phyloP scores from a whole-genome alignment of 2,797 vertebrate genomes.

The Hapalemur alaotrensis region DNA sequence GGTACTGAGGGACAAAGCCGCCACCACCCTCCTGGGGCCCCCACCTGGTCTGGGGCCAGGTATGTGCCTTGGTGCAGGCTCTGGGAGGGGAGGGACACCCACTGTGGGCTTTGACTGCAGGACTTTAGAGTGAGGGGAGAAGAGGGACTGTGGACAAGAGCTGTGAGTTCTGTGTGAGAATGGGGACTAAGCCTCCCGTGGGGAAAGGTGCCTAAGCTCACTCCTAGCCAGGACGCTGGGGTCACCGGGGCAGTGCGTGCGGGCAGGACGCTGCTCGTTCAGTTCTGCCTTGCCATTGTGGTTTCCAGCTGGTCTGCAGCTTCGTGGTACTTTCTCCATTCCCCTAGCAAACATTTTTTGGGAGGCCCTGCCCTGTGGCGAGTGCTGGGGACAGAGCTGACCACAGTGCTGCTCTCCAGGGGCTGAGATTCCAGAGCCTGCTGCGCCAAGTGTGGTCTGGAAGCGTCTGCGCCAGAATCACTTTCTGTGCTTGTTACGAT shows the following conservation, averaged over 20 bases:
- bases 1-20: neutral
- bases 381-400: neutral
- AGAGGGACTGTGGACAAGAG: neutral
- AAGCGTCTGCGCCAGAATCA: neutral
- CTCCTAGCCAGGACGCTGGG: neutral
- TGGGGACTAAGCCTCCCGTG: neutral
- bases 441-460: neutral
- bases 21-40: neutral
- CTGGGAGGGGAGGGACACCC: rapidly evolving
- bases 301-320: neutral
- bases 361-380: neutral
- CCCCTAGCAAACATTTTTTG: neutral
- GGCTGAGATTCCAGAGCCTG: neutral
- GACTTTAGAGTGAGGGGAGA: neutral
- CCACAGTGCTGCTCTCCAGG: neutral
- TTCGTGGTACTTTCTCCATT: neutral
- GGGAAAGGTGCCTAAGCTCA: neutral
- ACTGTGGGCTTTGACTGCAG: neutral
- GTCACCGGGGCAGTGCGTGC: rapidly evolving
- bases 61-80: neutral
- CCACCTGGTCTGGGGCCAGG: neutral
- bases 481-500: neutral
- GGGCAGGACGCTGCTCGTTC: neutral
- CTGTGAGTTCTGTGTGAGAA: neutral
- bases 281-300: neutral